Evolutionary conservation across 2,113 vertebrate species (phyloP).

Genomic region (Hydropotes inermis): DNA sequence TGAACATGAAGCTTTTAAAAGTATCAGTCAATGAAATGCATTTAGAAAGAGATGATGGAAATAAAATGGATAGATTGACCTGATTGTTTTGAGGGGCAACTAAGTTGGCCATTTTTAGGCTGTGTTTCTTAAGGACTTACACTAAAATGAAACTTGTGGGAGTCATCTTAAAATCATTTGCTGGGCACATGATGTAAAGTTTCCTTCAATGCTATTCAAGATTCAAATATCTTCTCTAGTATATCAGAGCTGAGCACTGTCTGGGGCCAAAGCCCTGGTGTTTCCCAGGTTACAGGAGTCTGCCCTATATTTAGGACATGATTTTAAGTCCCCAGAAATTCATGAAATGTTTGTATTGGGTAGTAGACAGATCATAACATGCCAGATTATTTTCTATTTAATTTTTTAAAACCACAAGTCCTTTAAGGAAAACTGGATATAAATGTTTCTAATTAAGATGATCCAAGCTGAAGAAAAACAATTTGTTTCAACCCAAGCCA

Average conservation of each 20-base stretch:
- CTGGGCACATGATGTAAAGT: not conserved
- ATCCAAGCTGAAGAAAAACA: not conserved
- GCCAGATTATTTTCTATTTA: constrained; percentile 23
- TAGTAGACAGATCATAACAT: not conserved
- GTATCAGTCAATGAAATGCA: not conserved
- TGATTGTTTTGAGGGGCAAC: not conserved
- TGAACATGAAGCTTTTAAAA: not conserved
- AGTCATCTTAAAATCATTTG: constrained; percentile 14
- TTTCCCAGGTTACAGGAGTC: not conserved
- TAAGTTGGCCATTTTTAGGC: not conserved
- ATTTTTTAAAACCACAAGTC: constrained; percentile 20
- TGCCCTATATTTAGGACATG: constrained; percentile 30
- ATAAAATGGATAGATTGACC: not conserved
- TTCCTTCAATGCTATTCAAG: not conserved
- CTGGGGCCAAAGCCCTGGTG: not conserved
- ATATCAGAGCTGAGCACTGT: not conserved
- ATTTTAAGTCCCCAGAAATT: not conserved
- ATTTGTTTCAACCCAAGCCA: not conserved
- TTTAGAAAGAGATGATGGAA: not conserved
- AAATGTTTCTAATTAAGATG: constrained; percentile 14
- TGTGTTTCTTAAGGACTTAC: constrained; percentile 16
- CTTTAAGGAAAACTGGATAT: constrained; percentile 3
- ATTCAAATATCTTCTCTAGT: not conserved
- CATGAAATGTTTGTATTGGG: constrained; percentile 42
- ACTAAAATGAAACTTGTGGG: not conserved